Evolutionary conservation across 2,113 vertebrate species (phyloP).

Genomic region (Myrmecophaga tridactyla): DNA sequence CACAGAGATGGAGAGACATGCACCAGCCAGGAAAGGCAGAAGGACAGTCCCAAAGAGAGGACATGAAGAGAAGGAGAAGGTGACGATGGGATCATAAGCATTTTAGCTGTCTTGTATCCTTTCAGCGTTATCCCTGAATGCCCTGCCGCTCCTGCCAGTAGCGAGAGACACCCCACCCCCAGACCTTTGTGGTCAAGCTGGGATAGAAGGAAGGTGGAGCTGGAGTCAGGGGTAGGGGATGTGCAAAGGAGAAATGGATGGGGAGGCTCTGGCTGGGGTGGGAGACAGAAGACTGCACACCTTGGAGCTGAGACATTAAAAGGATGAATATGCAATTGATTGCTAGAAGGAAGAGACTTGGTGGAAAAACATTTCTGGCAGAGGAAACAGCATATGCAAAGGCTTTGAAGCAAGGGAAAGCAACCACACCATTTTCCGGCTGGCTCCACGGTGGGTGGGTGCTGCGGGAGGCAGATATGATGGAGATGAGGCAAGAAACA

Average conservation of each 20-base stretch:
- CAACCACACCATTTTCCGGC: not conserved
- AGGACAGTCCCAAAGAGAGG: too few relatives aligned
- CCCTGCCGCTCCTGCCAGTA: not conserved
- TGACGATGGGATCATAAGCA: accelerated
- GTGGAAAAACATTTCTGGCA: not conserved
- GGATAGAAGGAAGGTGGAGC: not conserved
- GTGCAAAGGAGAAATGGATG: not conserved
- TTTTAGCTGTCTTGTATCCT: too few relatives aligned
- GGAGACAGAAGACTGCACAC: not conserved
- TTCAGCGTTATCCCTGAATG: too few relatives aligned
- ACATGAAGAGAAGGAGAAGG: not conserved
- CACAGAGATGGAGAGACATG: too few relatives aligned
- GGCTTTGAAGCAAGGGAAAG: not conserved
- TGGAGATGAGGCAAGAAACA: not conserved
- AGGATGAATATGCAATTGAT: not conserved
- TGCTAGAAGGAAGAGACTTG: not conserved
- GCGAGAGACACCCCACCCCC: not conserved
- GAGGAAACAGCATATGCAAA: too few relatives aligned
- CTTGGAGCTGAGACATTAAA: not conserved
- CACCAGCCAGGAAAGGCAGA: too few relatives aligned
- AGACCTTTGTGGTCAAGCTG: not conserved
- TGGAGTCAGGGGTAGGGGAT: not conserved
- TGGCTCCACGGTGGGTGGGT: not conserved
- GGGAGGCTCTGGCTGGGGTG: not conserved
- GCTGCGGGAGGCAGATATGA: not conserved